Base-by-base conservation (phyloP, 2,888 invertebrate species). In the Mylabris sibirica region DNA sequence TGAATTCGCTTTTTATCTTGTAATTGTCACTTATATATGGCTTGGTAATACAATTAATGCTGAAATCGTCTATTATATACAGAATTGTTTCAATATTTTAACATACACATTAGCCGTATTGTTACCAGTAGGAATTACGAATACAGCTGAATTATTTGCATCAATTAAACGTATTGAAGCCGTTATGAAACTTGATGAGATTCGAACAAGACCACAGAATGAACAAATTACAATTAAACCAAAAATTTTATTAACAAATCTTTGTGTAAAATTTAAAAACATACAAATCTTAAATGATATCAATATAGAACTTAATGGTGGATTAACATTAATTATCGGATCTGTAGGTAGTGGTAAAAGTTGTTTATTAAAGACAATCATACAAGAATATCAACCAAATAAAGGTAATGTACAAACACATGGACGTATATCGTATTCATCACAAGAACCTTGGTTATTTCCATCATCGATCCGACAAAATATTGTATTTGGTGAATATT, bases 71-170 rank as follows among this genome's bases (percentile, higher is more conserved):
- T 72, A 66, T 59, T 72, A 59, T 60, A 64, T 70, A 22, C 60
- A 66, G 14, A 65, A 53, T 41, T 63, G 59, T 22, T 72, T 67
- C 67, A 60, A 61, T 2, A 65, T 60, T 17, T 41, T 72, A 12
- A 34, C 59, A 9, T 60, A 60, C 44, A 63, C 67, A 14, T 30
- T 72, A 5, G 67, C 71, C 1, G 59, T 69, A n/a, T 93, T 85
- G 93, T 96, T 78, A 22, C 96, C 97, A 0, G 91, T 92, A 86
- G 92, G 91, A 64, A 91, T 95, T 75, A 90, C 93, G 8, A 91
- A 92, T 86, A 87, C 92, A 62, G 92, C 93, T 0, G 95, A 95
- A 86, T 90, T 91, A 0, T 84, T 88, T 35, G 92, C 95, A 63
- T 91, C 93, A 5, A 88, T 93, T 66, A 88, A 87, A 71, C 88